Conservation (phyloP, 37 sponge, comb jelly and placozoan genomes). For the Halichondria panicea region DNA sequence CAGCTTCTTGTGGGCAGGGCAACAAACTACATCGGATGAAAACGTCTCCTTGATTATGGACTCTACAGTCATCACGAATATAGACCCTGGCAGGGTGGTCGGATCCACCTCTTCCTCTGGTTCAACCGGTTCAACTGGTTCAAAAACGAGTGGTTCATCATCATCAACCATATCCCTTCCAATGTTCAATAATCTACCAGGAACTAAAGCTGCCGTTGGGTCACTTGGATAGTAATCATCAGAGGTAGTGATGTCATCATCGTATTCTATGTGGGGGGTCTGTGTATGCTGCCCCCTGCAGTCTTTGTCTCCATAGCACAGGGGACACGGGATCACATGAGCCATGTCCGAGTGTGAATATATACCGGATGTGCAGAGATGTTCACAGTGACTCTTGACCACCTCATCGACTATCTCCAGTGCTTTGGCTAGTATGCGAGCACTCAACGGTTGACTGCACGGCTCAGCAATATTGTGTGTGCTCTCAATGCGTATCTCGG, state of each 20-base stretch:
- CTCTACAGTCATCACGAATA: constrained; percentile 39
- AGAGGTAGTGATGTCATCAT: background rate
- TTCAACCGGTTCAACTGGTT: background rate
- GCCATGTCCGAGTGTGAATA: constrained; percentile 33
- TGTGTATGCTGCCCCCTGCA: background rate
- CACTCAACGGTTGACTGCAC: background rate
- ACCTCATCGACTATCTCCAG: constrained; percentile 61
- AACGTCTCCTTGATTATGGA: constrained; percentile 32
- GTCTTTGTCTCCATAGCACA: constrained; percentile 59
- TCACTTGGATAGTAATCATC: background rate
- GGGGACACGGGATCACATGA: constrained; percentile 56
- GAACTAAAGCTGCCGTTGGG: background rate
- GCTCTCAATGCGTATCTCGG: background rate
- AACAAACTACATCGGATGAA: constrained; percentile 6
- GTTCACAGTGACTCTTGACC: constrained; percentile 64
- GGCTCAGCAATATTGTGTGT: background rate
- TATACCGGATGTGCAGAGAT: constrained; percentile 36
- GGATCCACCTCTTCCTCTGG: background rate
- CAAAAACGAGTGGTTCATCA: background rate
- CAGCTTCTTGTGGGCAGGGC: constrained; percentile 46
- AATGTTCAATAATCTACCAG: background rate
- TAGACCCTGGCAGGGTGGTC: background rate
- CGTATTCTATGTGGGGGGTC: no score
- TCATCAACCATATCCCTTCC: background rate
- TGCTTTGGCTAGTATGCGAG: constrained; percentile 42